Evolutionary conservation across 1,140 invertebrate species (phyloP).

Genomic region (Plectrocnemia conspersa): DNA sequence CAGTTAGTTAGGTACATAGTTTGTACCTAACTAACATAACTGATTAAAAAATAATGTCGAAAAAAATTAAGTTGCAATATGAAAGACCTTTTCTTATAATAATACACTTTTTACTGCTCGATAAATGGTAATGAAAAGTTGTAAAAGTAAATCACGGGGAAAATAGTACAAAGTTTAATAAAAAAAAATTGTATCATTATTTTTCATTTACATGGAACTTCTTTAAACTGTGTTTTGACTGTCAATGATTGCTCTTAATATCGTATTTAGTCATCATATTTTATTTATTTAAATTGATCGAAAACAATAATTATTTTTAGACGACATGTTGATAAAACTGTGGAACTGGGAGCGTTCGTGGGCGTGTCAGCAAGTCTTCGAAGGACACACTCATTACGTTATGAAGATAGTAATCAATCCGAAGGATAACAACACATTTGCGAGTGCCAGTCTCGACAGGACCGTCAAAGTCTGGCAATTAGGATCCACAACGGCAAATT

Average conservation of each 20-base stretch:
- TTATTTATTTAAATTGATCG: not conserved
- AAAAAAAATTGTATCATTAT: too few species aligned
- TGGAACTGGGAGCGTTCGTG: slow-evolving; percentile 99
- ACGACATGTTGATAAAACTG: slow-evolving; percentile 98
- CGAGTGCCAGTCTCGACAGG: slow-evolving; percentile 94
- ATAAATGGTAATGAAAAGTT: too few species aligned
- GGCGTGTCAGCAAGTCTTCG: slow-evolving; percentile 95
- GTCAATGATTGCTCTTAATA: not conserved
- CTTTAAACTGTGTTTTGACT: not conserved
- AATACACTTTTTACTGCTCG: too few species aligned
- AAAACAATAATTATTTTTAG: slow-evolving; percentile 50
- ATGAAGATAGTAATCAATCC: slow-evolving; percentile 99
- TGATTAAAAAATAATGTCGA: too few species aligned
- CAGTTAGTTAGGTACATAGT: too few species aligned
- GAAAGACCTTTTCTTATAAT: too few species aligned
- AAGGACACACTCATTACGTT: slow-evolving; percentile 98
- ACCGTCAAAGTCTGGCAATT: slow-evolving; percentile 98
- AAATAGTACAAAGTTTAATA: too few species aligned
- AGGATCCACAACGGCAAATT: slow-evolving; percentile 94
- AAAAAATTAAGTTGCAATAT: too few species aligned
- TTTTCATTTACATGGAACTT: too few species aligned
- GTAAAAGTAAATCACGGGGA: too few species aligned
- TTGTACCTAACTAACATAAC: too few species aligned
- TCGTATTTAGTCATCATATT: not conserved
- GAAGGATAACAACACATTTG: slow-evolving; percentile 99